Conservation (phyloP, 1,140 invertebrate species). For the Meloidogyne exigua region DNA sequence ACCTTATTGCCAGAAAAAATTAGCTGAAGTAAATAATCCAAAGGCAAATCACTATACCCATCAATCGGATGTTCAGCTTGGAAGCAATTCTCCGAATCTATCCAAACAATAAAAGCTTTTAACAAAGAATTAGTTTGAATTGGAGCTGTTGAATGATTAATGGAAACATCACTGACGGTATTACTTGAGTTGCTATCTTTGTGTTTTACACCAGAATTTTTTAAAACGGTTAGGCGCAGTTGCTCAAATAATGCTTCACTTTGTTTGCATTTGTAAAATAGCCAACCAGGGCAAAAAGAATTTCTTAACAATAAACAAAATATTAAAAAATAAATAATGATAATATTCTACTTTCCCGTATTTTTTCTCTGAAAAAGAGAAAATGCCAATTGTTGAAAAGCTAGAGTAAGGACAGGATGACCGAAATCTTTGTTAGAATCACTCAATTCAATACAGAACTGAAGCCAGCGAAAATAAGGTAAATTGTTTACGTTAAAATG, state of each 20-base stretch:
- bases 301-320: constrained; percentile 34
- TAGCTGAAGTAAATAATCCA: constrained; percentile 46
- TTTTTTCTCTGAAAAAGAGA: constrained; percentile 28
- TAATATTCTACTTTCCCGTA: constrained; percentile 19
- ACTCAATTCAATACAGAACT: constrained; percentile 22
- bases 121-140: constrained; percentile 22
- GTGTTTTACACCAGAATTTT: not conserved
- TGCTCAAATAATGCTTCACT: constrained; percentile 36
- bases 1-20: constrained; percentile 39
- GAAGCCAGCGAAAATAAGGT: constrained; percentile 42
- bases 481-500: constrained; percentile 33
- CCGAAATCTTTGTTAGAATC: not conserved
- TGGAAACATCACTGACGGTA: constrained; percentile 20
- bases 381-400: constrained; percentile 40
- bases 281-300: constrained; percentile 33
- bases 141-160: not conserved
- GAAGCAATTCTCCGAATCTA: constrained; percentile 18
- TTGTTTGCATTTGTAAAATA: constrained; percentile 19
- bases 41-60: constrained; percentile 17
- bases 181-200: not conserved
- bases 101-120: constrained; percentile 36
- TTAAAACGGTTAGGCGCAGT: constrained; percentile 12
- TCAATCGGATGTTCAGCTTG: constrained; percentile 6
- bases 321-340: not conserved
- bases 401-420: constrained; percentile 39